Percentiles rank a stretch among this genome's conserved stretches.
phyloP scores from a whole-genome alignment of 2,888 invertebrate genomes.

The Pollenia amentaria region DNA sequence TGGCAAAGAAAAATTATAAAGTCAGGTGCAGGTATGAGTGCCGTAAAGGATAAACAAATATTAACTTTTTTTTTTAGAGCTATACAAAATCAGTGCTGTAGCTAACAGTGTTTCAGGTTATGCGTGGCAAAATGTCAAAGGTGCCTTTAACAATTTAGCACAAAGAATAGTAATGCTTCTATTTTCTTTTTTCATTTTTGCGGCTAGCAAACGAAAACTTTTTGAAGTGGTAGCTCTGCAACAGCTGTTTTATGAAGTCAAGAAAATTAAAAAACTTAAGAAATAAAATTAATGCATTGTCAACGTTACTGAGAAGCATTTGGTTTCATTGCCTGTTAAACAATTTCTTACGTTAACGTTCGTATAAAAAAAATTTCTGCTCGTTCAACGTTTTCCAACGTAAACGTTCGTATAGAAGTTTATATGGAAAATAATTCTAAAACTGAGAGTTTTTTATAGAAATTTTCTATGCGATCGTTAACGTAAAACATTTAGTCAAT shows the following conservation, averaged over 20 bases:
- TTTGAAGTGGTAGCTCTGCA: slow-evolving; percentile 18
- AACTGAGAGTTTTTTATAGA: no score
- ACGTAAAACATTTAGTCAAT: no score
- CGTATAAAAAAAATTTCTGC: no score
- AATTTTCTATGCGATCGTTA: no score
- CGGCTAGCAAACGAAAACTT: slow-evolving; percentile 31
- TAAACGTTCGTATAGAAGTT: no score
- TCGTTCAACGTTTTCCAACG: no score
- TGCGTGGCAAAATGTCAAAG: slow-evolving; percentile 25
- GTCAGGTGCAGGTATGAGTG: not conserved
- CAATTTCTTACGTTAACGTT: no score
- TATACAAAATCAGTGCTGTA: slow-evolving; percentile 7
- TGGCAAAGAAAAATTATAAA: not conserved
- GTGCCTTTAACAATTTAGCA: slow-evolving; percentile 67
- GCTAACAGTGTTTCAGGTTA: not conserved
- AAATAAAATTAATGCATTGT: no score
- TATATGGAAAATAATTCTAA: no score
- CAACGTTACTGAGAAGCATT: no score
- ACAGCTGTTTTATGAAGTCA: not conserved
- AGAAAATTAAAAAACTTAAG: not conserved
- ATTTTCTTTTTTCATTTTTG: slow-evolving; percentile 25
- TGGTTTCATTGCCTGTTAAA: no score
- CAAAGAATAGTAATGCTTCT: slow-evolving; percentile 21
- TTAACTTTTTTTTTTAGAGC: slow-evolving; percentile 14
- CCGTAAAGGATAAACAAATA: slow-evolving; percentile 46